Evolutionary conservation across 2,797 vertebrate species (phyloP), one percentile per base, ranked within the genome.

Genomic region (Eidolon dupreanum): DNA sequence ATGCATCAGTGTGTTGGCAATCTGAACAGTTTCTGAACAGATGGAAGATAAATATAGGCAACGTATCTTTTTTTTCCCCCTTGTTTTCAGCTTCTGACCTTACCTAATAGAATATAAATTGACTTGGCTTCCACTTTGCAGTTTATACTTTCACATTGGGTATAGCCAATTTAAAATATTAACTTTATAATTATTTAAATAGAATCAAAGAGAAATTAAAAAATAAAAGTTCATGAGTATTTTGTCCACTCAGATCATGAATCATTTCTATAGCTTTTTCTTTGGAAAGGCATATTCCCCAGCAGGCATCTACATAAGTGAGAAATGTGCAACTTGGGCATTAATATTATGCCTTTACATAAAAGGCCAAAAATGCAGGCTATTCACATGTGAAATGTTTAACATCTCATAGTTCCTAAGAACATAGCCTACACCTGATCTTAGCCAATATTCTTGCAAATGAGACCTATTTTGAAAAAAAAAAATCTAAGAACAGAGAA

Each of bases 91-190:
- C n/a, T 90, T 83, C 71, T 90, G 92, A 46, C 86, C 51, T 55
- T 1, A 0, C 36, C 33, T 81, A 95, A 53, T 8, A 96, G 43
- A 33, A 7, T 61, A 65, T 93, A 84, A 96, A 90, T 43, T 94
- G 19, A 93, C 51, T 83, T 83, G 77, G 43, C 38, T 85, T 75
- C 88, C 81, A 83, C 71, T 51, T 12, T 89, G 70, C 19, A 38
- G 38, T 93, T 93, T 93, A 38, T 89, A 96, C 49, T 71, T 43
- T 71, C 17, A 55, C 85, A 83, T 90, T 95, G 33, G 36, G 36
- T 90, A 88, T 90, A 94, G 75, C 78, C 65, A 87, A 63, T 77
- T 96, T 75, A 97, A 96, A 96, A 93, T 96, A 94, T n/a, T 93
- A 74, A 20, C 59, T 46, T 84, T 13, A 6, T 41, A 95, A 92